Conservation (phyloP, 2,888 invertebrate species). For the Eristalinus sepulchralis region DNA sequence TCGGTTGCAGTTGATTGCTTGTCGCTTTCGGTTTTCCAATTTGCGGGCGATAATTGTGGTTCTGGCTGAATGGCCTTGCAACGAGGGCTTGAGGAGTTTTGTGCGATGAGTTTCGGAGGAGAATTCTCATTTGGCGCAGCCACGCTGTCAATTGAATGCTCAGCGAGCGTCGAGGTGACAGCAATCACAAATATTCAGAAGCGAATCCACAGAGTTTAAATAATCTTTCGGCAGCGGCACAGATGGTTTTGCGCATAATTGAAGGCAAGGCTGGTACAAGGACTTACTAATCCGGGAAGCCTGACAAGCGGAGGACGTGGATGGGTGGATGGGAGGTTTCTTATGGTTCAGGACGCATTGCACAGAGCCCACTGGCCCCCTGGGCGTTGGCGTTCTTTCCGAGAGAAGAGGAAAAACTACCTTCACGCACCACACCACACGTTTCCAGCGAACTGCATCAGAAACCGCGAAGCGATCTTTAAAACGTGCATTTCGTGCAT, state of each 20-base stretch:
- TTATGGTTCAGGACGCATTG: no score
- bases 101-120: not conserved
- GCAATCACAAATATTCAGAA: not conserved
- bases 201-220: not conserved
- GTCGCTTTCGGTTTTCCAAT: constrained; percentile 6
- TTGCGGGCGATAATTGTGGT: not conserved
- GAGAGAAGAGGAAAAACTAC: not conserved
- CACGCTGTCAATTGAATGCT: not conserved
- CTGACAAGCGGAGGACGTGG: no score
- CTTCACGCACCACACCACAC: not conserved
- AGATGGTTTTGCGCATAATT: not conserved
- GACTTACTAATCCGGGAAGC: not conserved
- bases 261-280: not conserved
- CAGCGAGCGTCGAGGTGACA: not conserved
- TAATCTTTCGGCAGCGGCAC: not conserved
- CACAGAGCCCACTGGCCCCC: no score
- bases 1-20: constrained; percentile 19
- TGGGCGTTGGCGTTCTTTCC: not conserved
- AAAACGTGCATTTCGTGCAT: not conserved
- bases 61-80: not conserved
- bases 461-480: not conserved
- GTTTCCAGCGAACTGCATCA: not conserved
- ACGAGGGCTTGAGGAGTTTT: not conserved
- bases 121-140: not conserved
- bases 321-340: no score